Conservation (phyloP, 2,113 vertebrate species). For the Zosterops hypoxanthus region DNA sequence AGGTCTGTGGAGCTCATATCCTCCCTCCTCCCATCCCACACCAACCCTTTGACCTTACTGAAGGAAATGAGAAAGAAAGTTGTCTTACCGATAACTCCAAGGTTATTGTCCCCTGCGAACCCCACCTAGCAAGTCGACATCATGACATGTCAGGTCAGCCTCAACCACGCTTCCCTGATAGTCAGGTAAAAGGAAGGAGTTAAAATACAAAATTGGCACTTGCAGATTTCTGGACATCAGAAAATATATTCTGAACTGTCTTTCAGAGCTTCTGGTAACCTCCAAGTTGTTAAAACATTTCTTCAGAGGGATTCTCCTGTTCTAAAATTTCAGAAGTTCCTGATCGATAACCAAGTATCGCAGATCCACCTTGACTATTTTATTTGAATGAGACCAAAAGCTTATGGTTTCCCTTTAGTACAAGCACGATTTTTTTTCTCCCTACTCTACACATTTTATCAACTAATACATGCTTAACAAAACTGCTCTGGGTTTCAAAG, state of each 20-base stretch:
- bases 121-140: conserved; percentile 86
- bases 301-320: conserved; percentile 41
- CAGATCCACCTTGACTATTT: background rate
- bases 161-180: conserved; percentile 91
- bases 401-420: conserved; percentile 14
- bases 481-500: conserved; percentile 37
- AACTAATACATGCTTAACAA: background rate
- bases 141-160: conserved; percentile 88
- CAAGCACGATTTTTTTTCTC: background rate
- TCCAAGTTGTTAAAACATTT: conserved; percentile 50
- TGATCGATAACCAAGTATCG: background rate
- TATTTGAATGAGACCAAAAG: conserved; percentile 8
- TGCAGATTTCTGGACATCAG: conserved; percentile 81
- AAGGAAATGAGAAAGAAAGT: conserved; percentile 77
- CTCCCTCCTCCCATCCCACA: conserved; percentile 66
- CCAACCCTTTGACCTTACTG: conserved; percentile 62
- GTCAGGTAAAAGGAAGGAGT: conserved; percentile 96
- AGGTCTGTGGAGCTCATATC: background rate
- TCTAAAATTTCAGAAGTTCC: conserved; percentile 41
- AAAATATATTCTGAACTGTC: conserved; percentile 71
- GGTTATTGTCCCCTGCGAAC: conserved; percentile 84
- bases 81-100: conserved; percentile 88
- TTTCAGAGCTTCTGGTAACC: conserved; percentile 85
- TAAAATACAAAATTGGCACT: conserved; percentile 85
- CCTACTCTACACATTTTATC: background rate